phyloP scores from a whole-genome alignment of 2,888 invertebrate genomes.

The Drosophila lacicola region DNA sequence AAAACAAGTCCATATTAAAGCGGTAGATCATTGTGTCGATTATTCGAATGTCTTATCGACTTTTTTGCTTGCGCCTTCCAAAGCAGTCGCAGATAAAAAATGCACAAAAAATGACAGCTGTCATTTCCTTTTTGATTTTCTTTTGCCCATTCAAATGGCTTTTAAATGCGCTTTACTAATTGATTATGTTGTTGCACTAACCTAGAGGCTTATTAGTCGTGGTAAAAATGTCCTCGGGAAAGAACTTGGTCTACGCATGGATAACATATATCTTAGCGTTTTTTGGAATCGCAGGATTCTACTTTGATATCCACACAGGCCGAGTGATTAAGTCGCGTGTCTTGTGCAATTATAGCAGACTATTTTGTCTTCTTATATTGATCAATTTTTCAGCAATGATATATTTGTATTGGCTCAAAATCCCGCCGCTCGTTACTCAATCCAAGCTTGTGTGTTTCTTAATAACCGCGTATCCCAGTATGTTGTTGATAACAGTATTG shows the following conservation, averaged over 20 bases:
- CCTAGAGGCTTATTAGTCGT: background rate
- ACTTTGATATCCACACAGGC: slow-evolving; percentile 6
- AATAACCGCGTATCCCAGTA: background rate
- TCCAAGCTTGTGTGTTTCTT: slow-evolving; percentile 3
- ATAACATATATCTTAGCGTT: slow-evolving; percentile 8
- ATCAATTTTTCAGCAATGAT: too few relatives aligned
- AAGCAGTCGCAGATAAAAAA: too few relatives aligned
- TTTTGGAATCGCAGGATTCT: slow-evolving; percentile 10
- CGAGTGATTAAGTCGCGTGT: slow-evolving; percentile 12
- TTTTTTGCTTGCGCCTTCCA: too few relatives aligned
- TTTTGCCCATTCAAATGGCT: too few relatives aligned
- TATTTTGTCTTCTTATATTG: background rate
- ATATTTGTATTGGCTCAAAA: rapidly evolving
- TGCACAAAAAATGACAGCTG: too few relatives aligned
- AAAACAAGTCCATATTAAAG: too few relatives aligned
- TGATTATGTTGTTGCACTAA: background rate
- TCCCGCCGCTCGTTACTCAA: background rate
- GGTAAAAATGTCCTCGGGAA: slow-evolving; percentile 3
- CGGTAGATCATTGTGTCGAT: too few relatives aligned
- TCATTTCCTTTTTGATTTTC: too few relatives aligned
- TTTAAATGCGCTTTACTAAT: background rate
- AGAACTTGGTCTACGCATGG: slow-evolving; percentile 8
- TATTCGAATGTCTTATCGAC: too few relatives aligned
- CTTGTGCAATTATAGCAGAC: background rate
- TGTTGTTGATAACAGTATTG: rapidly evolving